Evolutionary conservation across 2,888 invertebrate genomes (phyloP).

Genomic region (Epiblema foenella): DNA sequence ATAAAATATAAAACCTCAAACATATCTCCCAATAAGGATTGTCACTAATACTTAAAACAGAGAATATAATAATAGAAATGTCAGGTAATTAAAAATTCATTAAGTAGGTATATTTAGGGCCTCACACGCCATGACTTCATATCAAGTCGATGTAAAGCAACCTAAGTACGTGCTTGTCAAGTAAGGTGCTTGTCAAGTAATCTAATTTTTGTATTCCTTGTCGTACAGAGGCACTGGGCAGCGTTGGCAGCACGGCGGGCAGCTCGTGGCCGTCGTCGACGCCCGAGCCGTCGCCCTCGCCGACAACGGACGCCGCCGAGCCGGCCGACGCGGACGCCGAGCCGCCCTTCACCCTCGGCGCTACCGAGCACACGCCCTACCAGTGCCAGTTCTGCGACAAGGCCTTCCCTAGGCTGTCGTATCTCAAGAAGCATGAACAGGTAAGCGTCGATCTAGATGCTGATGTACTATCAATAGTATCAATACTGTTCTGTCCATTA

Average conservation of each 20-base stretch:
- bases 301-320: slow-evolving; percentile 87
- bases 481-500: too few species aligned
- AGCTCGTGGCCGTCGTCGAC: slow-evolving; percentile 89
- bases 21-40: too few species aligned
- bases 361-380: slow-evolving; percentile 92
- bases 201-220: slow-evolving; percentile 38
- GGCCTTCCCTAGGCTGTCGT: slow-evolving; percentile 93
- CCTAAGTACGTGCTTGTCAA: too few species aligned
- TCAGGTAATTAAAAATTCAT: too few species aligned
- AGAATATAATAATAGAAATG: too few species aligned
- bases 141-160: too few species aligned
- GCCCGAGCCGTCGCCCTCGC: slow-evolving; percentile 85
- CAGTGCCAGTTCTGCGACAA: slow-evolving; percentile 96
- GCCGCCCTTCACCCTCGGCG: slow-evolving; percentile 87
- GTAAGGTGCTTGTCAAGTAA: not conserved
- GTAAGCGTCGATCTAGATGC: slow-evolving; percentile 73
- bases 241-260: slow-evolving; percentile 86
- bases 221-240: slow-evolving; percentile 86
- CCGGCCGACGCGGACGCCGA: slow-evolving; percentile 87
- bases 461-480: not conserved
- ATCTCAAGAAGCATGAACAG: slow-evolving; percentile 97
- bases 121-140: too few species aligned
- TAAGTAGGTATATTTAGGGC: too few species aligned
- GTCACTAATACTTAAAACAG: too few species aligned
- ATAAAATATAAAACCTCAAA: too few species aligned